Base-by-base conservation (phyloP, 2,888 invertebrate genomes). In the Tuberolachnus salignus region DNA sequence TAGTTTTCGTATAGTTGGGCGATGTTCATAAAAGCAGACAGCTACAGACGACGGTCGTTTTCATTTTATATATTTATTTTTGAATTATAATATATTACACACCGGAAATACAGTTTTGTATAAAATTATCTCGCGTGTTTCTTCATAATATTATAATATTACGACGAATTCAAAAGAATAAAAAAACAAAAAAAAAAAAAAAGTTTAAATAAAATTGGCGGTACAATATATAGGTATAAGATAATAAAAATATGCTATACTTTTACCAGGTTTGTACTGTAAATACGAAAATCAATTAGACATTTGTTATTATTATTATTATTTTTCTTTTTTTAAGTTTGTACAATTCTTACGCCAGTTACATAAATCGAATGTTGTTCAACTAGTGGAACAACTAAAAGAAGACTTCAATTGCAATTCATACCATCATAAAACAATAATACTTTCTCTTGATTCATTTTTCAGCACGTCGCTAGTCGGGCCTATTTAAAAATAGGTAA, bases 1-100 rank as follows among this genome's bases (percentile, higher is more conserved):
- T 34, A 3, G 23, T 71, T 59, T 71, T 71, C 71, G n/a, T n/a
- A 71, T 57, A 57, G 57, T 57, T 57, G 26, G 42, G n/a, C 44
- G 13, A 71, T 64, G 46, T 23, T 71, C n/a, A 59, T 9, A 34
- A 26, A 66, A 44, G 46, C 46, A 46, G 44, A 23, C 14, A 9
- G 55, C 11, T 70, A 44, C 9, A 70, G 21, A 21, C 11, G n/a
- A n/a, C n/a, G n/a, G 13, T 57, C 3, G 23, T 46, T 71, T 71
- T 71, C 26, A 23, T 71, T 71, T 57, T 44, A 21, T 44, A 21
- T 34, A 34, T 55, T 70, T 19, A 55, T 57, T 70, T 57, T 57
- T 70, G 13, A 46, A 71, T 26, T n/a, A n/a, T 57, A 6, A 34
- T 34, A 46, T 26, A 69, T 4, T 11, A 10, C n/a, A 44, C 44